Conservation (phyloP, 2,113 vertebrate species). For the Peucedramus taeniatus region DNA sequence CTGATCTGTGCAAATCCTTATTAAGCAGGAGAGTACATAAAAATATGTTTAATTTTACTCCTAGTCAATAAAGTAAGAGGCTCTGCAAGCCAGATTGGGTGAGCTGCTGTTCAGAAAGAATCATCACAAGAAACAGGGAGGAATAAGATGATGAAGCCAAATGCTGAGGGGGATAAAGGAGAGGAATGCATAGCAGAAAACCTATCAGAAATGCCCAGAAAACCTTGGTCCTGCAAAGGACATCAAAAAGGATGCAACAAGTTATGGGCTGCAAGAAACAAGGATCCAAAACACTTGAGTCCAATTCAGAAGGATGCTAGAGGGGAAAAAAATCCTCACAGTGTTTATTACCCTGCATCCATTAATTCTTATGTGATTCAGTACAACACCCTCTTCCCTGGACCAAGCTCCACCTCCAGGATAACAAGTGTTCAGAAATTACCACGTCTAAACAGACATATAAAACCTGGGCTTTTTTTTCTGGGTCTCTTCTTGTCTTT, state of each 20-base stretch:
- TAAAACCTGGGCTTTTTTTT: not conserved
- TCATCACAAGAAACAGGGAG: not conserved
- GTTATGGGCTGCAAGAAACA: not conserved
- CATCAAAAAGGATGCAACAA: not conserved
- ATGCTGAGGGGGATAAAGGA: not conserved
- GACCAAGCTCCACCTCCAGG: not conserved
- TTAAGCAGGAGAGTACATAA: slow-evolving; percentile 32
- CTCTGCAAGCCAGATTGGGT: not conserved
- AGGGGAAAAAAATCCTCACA: not conserved
- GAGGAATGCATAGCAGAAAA: not conserved
- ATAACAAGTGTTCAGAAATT: not conserved
- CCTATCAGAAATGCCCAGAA: not conserved
- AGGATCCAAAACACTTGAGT: not conserved
- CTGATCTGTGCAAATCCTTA: slow-evolving; percentile 9
- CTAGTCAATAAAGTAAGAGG: not conserved
- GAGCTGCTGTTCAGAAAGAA: not conserved
- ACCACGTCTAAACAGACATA: not conserved
- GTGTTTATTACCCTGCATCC: not conserved
- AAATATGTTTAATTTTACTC: slow-evolving; percentile 21
- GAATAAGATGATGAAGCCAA: not conserved
- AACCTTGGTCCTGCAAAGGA: not conserved
- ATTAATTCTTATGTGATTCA: not conserved
- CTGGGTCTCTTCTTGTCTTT: not conserved
- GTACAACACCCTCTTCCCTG: not conserved
- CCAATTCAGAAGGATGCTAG: not conserved